These are phyloP conservation scores for Altica lythri DNA, from an alignment of 2,888 invertebrate species.

Conservation along the genomic window DNA sequence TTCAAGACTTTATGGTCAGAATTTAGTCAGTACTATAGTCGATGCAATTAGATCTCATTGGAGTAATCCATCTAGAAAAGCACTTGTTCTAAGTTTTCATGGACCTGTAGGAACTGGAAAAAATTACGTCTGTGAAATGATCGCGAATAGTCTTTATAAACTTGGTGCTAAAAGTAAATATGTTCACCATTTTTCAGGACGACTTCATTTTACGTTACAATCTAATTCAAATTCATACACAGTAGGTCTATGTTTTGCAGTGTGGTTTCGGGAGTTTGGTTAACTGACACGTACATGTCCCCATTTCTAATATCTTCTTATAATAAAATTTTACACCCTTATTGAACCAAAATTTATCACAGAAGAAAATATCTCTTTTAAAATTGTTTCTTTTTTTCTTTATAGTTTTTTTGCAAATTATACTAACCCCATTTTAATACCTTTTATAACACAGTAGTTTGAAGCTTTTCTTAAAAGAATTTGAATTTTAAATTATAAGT, in stretches of 20 bases:
- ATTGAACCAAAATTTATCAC: too few relatives aligned
- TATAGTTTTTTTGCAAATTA: too few relatives aligned
- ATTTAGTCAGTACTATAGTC: slow-evolving; percentile 72
- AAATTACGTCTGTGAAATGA: slow-evolving; percentile 78
- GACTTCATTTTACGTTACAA: slow-evolving; percentile 75
- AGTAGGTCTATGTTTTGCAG: slow-evolving; percentile 52
- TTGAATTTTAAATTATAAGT: too few relatives aligned
- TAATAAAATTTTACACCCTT: too few relatives aligned
- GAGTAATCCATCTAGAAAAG: slow-evolving; percentile 64
- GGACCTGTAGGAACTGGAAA: slow-evolving; percentile 94
- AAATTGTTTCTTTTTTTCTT: too few relatives aligned
- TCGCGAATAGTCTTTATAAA: slow-evolving; percentile 71
- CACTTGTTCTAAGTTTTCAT: slow-evolving; percentile 90
- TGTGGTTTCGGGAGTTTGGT: too few relatives aligned
- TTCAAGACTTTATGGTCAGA: slow-evolving; percentile 74
- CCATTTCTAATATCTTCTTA: too few relatives aligned
- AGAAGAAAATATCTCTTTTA: too few relatives aligned
- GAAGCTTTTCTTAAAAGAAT: too few relatives aligned
- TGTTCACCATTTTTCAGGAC: slow-evolving; percentile 80
- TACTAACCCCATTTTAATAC: too few relatives aligned
- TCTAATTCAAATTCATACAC: slow-evolving; percentile 57
- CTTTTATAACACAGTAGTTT: too few relatives aligned
- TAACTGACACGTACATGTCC: too few relatives aligned
- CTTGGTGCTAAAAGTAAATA: slow-evolving; percentile 74
- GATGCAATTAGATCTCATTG: slow-evolving; percentile 70